phyloP scores from a whole-genome alignment of 2,888 invertebrate genomes.

The Limnephilus auricula region DNA sequence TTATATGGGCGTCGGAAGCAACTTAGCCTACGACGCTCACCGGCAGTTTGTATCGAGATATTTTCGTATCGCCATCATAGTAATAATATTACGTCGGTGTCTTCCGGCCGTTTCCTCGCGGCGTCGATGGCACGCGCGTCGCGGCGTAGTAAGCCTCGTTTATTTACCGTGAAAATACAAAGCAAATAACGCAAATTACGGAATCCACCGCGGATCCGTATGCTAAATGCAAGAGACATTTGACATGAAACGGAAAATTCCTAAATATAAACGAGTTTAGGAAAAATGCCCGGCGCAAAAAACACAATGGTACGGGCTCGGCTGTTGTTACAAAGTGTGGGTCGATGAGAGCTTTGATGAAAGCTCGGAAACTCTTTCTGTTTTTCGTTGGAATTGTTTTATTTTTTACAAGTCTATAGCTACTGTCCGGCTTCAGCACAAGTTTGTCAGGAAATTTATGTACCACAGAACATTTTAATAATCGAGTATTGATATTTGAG shows the following conservation, averaged over 20 bases:
- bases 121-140: constrained; percentile 10
- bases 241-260: background rate
- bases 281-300: background rate
- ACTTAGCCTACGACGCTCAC: background rate
- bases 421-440: background rate
- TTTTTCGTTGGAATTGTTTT: background rate
- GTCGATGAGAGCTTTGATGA: background rate
- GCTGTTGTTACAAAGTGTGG: background rate
- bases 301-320: background rate
- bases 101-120: background rate
- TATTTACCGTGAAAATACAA: constrained; percentile 28
- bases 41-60: background rate
- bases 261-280: background rate
- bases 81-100: background rate
- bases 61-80: constrained; percentile 6
- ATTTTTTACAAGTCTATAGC: background rate
- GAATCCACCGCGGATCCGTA: background rate
- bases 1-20: background rate
- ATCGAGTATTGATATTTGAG: too few species aligned
- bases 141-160: background rate
- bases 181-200: background rate
- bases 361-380: background rate
- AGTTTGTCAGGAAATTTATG: too few species aligned
- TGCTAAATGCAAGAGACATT: constrained; percentile 2
- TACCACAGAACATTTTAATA: too few species aligned